Evolutionary conservation across 1,140 invertebrate genomes (phyloP), one percentile per base, ranked within the genome.

Genomic region (Melitaea cinxia): DNA sequence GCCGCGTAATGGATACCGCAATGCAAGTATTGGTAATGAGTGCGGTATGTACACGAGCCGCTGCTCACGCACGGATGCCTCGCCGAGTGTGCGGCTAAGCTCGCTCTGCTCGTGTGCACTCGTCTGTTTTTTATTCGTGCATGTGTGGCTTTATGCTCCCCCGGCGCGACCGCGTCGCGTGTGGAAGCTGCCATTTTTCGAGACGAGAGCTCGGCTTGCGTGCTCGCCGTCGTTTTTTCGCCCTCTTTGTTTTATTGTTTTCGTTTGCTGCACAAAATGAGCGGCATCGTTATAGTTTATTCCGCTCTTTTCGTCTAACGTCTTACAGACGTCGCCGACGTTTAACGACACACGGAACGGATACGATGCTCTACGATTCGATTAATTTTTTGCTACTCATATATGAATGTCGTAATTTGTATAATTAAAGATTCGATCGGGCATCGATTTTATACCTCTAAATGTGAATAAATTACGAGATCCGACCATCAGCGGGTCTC

Each of bases 1-100:
- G 73, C 71, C 72, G 58, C 75, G 87, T 89, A 89, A 88, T 89
- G 85, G 79, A 88, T 85, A 88, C 82, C 79, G 73, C 80, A 78
- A 75, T 73, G 75, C 73, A 81, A 78, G 78, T 80, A 85, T 78
- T 68, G 65, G 77, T 80, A 80, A 82, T 85, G 76, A 78, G 83
- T 78, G 78, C 56, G 70, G 66, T 70, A 69, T 73, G 72, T 74
- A 68, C 72, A 70, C 73, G 81, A 53, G 60, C 28, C 57, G 60
- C 24, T 55, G 72, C 84, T 81, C 80, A 79, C 76, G 83, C 83
- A 81, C 80, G 81, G 73, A 81, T 85, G 82, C 82, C 76, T 84
- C 69, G 59, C 47, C 72, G 68, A 83, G 78, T 76, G 70, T 70
- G 64, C 64, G 67, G 70, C 73, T 77, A 73, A 75, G 75, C 64